These are phyloP conservation scores for Sternarchorhynchus goeldii DNA, from an alignment of 2,797 vertebrate genomes.

Conservation along the genomic window DNA sequence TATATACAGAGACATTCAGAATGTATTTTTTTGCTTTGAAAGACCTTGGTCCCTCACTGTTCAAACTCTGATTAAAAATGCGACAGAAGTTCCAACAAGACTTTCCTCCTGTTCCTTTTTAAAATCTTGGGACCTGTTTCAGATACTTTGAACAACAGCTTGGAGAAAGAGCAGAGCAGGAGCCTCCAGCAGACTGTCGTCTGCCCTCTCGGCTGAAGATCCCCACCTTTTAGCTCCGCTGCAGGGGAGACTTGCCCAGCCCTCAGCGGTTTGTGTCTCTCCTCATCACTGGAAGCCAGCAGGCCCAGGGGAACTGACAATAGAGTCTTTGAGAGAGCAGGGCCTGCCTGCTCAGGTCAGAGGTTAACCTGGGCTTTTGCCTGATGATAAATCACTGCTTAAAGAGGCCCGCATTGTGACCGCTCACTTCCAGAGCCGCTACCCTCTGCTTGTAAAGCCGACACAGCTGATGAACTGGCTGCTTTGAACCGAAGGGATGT, in stretches of 20 bases:
- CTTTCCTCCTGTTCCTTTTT: too few species aligned
- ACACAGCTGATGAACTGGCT: conserved; percentile 82
- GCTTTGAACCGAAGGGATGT: conserved; percentile 79
- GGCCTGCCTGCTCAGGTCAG: conserved; percentile 84
- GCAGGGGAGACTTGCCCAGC: conserved; percentile 54
- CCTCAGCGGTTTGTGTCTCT: conserved; percentile 65
- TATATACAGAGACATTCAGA: too few species aligned
- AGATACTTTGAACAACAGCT: background rate
- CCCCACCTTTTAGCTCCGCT: conserved; percentile 32
- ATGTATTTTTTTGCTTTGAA: too few species aligned
- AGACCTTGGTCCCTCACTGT: too few species aligned
- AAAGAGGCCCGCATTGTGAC: conserved; percentile 86
- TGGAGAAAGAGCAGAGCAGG: too few species aligned
- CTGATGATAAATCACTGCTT: conserved; percentile 93
- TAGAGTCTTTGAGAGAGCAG: conserved; percentile 77
- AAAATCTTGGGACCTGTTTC: background rate
- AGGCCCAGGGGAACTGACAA: conserved; percentile 73
- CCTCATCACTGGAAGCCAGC: conserved; percentile 55
- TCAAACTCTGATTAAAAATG: too few species aligned
- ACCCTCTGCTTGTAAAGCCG: conserved; percentile 89
- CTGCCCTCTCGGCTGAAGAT: too few species aligned
- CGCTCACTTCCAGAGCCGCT: conserved; percentile 84
- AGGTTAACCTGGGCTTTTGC: conserved; percentile 89
- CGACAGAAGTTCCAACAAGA: too few species aligned
- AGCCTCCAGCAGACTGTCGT: too few species aligned